Conservation (phyloP, 2,888 invertebrate genomes). For the Acanthoscelides obtectus region DNA sequence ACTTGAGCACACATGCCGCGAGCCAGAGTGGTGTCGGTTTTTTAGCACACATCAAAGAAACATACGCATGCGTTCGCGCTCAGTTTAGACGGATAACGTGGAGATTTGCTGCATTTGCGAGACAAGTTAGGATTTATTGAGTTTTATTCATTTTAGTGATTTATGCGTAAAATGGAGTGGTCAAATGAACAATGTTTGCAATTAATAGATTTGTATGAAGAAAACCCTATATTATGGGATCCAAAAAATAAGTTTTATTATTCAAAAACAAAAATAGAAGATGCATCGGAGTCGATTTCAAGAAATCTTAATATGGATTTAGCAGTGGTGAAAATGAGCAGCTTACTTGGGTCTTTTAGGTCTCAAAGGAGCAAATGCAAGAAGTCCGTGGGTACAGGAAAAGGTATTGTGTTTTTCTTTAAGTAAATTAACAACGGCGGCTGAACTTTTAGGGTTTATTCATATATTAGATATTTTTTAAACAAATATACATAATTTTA, state of each 20-base stretch:
- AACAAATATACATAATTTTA: no score
- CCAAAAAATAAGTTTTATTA: not conserved
- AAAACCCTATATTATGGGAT: not conserved
- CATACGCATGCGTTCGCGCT: no score
- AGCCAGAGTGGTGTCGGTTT: no score
- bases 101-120: no score
- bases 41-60: no score
- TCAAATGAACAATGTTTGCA: not conserved
- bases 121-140: no score
- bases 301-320: not conserved
- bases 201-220: not conserved
- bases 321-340: not conserved
- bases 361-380: not conserved
- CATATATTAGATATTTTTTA: no score
- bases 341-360: slow-evolving; percentile 1
- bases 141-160: no score
- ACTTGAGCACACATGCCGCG: no score
- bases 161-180: slow-evolving; percentile 1
- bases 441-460: no score
- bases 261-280: not conserved
- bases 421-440: not conserved
- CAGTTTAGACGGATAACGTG: no score
- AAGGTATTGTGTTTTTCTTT: not conserved
- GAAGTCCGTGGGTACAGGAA: not conserved
- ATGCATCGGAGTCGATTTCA: not conserved